phyloP scores from a whole-genome alignment of 2,797 vertebrate genomes.

The Fistularia commersonii region DNA sequence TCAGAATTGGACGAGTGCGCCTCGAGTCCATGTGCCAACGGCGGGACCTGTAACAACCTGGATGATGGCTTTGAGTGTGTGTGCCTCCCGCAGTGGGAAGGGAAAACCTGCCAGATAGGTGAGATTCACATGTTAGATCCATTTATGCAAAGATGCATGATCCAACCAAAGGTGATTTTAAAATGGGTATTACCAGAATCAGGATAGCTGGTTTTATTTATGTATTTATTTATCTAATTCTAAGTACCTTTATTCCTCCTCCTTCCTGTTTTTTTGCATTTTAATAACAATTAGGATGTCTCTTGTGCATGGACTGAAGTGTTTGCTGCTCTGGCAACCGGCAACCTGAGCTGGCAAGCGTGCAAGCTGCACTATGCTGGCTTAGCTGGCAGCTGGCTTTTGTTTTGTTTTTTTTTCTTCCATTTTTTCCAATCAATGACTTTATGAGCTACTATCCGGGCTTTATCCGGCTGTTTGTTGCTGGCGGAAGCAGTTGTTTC shows the following conservation, averaged over 20 bases:
- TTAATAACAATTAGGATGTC: conserved; percentile 9
- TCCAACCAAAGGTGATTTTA: background rate
- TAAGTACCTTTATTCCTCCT: background rate
- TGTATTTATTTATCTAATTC: background rate
- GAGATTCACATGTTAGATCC: conserved; percentile 38
- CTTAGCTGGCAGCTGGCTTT: conserved; percentile 41
- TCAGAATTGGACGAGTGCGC: conserved; percentile 89
- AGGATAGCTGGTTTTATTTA: background rate
- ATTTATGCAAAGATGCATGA: background rate
- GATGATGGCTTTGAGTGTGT: conserved; percentile 91
- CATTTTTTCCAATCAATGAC: conserved; percentile 13
- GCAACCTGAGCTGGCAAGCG: conserved; percentile 35
- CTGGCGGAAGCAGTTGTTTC: conserved; percentile 12
- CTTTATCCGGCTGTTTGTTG: conserved; percentile 36
- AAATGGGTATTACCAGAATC: no score
- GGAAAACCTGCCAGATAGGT: conserved; percentile 93
- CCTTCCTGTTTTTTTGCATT: background rate
- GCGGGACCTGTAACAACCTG: conserved; percentile 88
- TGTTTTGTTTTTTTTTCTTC: conserved; percentile 7
- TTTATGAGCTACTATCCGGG: conserved; percentile 26
- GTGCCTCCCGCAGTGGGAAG: conserved; percentile 91
- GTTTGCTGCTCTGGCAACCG: conserved; percentile 20
- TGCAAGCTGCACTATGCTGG: conserved; percentile 38
- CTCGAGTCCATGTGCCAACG: conserved; percentile 85
- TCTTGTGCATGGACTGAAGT: background rate